A percentile compares a stretch with the other conserved stretches of the same genome.
phyloP scores from a whole-genome alignment of 2,113 vertebrate genomes.

The Hydrolagus affinis region DNA sequence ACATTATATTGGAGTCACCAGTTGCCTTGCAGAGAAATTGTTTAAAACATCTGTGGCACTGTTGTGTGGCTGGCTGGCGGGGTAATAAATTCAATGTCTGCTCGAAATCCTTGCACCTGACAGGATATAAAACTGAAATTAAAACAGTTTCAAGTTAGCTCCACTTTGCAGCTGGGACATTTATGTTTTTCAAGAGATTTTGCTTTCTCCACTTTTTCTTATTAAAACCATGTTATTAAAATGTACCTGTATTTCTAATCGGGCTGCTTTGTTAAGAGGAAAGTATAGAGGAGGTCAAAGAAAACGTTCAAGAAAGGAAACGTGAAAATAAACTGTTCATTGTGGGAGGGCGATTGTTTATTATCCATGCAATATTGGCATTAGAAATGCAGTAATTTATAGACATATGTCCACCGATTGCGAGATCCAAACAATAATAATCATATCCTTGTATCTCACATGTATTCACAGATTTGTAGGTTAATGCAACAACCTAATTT shows the following conservation, averaged over 20 bases:
- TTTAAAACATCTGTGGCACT: slow-evolving; percentile 29
- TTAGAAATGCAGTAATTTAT: too few species aligned
- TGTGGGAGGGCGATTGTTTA: not conserved
- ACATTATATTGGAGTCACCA: slow-evolving; percentile 18
- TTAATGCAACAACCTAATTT: too few species aligned
- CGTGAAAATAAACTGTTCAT: not conserved
- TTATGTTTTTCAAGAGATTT: slow-evolving; percentile 41
- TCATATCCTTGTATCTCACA: too few species aligned
- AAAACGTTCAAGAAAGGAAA: slow-evolving; percentile 15
- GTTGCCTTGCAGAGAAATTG: slow-evolving; percentile 28
- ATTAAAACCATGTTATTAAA: slow-evolving; percentile 44
- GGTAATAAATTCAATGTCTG: slow-evolving; percentile 58
- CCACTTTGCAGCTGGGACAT: slow-evolving; percentile 46
- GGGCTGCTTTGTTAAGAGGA: not conserved
- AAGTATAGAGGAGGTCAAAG: not conserved
- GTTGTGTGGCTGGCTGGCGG: slow-evolving; percentile 46
- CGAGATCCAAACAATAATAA: too few species aligned
- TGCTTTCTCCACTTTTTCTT: slow-evolving; percentile 33
- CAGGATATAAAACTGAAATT: slow-evolving; percentile 61
- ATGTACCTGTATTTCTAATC: slow-evolving; percentile 32
- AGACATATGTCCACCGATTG: too few species aligned
- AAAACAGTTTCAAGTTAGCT: slow-evolving; percentile 48
- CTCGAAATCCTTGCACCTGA: slow-evolving; percentile 56
- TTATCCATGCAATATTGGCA: not conserved
- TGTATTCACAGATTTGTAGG: too few species aligned